Evolutionary conservation across 2,888 invertebrate genomes (phyloP).

Genomic region (Rutpela maculata): DNA sequence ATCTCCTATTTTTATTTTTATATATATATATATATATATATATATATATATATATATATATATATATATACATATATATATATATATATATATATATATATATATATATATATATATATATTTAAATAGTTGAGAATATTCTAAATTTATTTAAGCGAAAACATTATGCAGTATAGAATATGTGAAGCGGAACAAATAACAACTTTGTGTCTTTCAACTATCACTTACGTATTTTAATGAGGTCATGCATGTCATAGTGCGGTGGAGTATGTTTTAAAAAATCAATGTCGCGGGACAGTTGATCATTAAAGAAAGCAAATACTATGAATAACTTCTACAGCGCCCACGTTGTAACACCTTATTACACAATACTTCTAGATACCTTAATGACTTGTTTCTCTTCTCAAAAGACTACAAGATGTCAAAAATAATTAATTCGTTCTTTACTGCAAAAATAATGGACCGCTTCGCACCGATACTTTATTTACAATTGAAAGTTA

Average conservation of each 20-base stretch:
- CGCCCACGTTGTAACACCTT: not conserved
- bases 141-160: not conserved
- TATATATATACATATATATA: too few species aligned
- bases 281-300: not conserved
- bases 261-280: not conserved
- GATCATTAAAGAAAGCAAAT: not conserved
- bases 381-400: too few species aligned
- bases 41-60: not conserved
- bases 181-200: not conserved
- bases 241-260: not conserved
- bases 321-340: not conserved
- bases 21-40: too few species aligned
- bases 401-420: too few species aligned
- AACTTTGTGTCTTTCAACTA: slow-evolving; percentile 1
- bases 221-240: not conserved
- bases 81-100: not conserved
- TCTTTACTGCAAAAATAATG: too few species aligned
- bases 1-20: too few species aligned
- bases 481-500: too few species aligned
- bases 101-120: too few species aligned
- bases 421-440: too few species aligned
- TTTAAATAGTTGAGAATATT: too few species aligned
- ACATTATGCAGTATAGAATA: not conserved
- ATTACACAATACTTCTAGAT: not conserved
- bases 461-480: too few species aligned